Conservation (phyloP, 2,888 invertebrate species). For the Hemistola chrysoprasaria region DNA sequence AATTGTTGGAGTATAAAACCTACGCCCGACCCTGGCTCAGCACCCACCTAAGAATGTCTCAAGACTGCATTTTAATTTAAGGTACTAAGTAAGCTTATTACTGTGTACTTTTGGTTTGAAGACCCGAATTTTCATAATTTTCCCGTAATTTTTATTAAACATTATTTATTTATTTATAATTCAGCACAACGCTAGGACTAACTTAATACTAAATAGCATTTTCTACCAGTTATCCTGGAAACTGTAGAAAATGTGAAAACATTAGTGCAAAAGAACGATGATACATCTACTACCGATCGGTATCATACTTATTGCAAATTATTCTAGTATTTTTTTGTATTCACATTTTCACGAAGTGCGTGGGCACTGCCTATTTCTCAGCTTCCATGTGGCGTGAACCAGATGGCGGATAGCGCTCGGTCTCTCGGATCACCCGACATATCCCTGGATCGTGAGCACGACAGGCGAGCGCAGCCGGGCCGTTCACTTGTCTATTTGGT, state of each 20-base stretch:
- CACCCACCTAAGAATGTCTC: conserved; percentile 24
- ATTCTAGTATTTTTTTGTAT: conserved; percentile 4
- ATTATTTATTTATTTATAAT: too few relatives aligned
- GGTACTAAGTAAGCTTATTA: not conserved
- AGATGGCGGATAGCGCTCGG: conserved; percentile 32
- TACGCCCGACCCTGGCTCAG: conserved; percentile 50
- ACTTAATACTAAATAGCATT: too few relatives aligned
- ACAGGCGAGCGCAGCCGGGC: conserved; percentile 16
- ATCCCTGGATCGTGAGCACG: conserved; percentile 24
- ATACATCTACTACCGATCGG: too few relatives aligned
- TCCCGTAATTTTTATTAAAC: too few relatives aligned
- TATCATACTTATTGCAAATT: conserved; percentile 6
- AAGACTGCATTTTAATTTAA: not conserved
- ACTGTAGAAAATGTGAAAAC: too few relatives aligned
- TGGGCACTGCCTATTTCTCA: conserved; percentile 18
- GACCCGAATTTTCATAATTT: too few relatives aligned
- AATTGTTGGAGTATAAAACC: conserved; percentile 42
- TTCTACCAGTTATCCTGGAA: too few relatives aligned
- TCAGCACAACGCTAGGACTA: too few relatives aligned
- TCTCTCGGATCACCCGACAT: conserved; percentile 26
- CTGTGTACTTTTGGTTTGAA: too few relatives aligned
- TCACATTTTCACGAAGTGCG: conserved; percentile 15
- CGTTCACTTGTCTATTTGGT: too few relatives aligned
- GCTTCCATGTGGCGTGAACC: conserved; percentile 26
- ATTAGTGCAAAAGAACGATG: too few relatives aligned